These are phyloP conservation scores for Bothrops jararaca DNA, from an alignment of 2,113 vertebrate genomes.

Conservation along the genomic window DNA sequence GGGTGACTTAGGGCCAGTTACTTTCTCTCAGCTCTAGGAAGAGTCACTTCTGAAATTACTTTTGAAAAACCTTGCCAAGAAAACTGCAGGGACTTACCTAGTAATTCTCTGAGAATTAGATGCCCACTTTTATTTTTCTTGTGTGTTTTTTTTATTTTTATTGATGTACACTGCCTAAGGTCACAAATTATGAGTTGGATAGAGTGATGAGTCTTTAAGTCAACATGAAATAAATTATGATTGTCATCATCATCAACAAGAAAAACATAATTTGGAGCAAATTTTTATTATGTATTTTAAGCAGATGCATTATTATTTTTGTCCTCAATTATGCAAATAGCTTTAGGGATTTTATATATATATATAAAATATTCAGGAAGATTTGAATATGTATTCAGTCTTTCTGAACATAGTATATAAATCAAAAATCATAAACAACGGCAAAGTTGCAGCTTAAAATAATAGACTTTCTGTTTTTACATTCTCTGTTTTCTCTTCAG, in stretches of 20 bases:
- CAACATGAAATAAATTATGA: not conserved
- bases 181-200: not conserved
- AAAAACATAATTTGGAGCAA: not conserved
- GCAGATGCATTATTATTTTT: not conserved
- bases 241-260: not conserved
- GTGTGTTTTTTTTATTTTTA: not conserved
- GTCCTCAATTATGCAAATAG: not conserved
- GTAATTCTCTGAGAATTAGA: not conserved
- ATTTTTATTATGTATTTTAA: constrained; percentile 8
- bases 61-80: not conserved
- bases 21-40: not conserved
- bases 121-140: not conserved
- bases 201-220: not conserved
- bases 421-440: not conserved
- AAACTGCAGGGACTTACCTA: not conserved
- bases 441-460: not conserved
- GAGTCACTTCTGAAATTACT: not conserved
- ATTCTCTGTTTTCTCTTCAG: not conserved
- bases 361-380: not conserved
- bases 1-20: not conserved
- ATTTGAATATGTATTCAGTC: not conserved
- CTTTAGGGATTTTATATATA: too few species aligned
- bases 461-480: not conserved
- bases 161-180: not conserved
- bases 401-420: not conserved